A percentile compares a stretch with the other conserved stretches of the same genome.
phyloP scores from a whole-genome alignment of 2,113 vertebrate species.

The Psilopogon haemacephalus region DNA sequence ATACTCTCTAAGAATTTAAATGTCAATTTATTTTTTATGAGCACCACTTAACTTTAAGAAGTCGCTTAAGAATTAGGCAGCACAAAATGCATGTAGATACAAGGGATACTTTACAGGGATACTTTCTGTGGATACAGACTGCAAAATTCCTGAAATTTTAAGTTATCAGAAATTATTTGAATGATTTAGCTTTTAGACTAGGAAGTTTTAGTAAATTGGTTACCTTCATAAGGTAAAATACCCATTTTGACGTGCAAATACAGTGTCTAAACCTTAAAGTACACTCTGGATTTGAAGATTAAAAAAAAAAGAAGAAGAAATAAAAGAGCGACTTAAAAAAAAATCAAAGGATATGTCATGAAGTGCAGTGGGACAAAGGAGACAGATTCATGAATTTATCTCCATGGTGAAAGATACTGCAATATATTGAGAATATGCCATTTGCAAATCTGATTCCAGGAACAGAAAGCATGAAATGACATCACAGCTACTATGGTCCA shows the following conservation, averaged over 20 bases:
- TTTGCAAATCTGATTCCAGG: not conserved
- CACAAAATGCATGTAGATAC: not conserved
- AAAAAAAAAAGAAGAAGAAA: not conserved
- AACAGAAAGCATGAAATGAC: not conserved
- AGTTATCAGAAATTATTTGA: not conserved
- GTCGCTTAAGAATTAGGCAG: not conserved
- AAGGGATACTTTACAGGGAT: not conserved
- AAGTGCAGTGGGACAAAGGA: not conserved
- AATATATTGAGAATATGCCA: not conserved
- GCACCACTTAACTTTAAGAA: conserved; percentile 16
- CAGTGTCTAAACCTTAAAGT: not conserved
- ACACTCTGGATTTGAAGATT: not conserved
- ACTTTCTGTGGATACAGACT: not conserved
- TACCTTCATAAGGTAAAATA: not conserved
- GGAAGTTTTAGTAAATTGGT: not conserved
- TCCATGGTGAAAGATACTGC: not conserved
- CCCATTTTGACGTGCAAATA: not conserved
- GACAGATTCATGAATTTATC: not conserved
- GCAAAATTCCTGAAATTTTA: not conserved
- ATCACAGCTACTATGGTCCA: not conserved
- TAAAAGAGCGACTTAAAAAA: not conserved
- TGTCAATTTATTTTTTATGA: conserved; percentile 29
- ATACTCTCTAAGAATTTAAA: conserved; percentile 29
- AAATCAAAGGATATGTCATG: not conserved
- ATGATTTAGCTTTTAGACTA: not conserved